A percentile compares a stretch with the other conserved stretches of the same genome.
These are phyloP conservation scores for Tetrax tetrax DNA, from an alignment of 2,113 vertebrate species.

Conservation along the genomic window DNA sequence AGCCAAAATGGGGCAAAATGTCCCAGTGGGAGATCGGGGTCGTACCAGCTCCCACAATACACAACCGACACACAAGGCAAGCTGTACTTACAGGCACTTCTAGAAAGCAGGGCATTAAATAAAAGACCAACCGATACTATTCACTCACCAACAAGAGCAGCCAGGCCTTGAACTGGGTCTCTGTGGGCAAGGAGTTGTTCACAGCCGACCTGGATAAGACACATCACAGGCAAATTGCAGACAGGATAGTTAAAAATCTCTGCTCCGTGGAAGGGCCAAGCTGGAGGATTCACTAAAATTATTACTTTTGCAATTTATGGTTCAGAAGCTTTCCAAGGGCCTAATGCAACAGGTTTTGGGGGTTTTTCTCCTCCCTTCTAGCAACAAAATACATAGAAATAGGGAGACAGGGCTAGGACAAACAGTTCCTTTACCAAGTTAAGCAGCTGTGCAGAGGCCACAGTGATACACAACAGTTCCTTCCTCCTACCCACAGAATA, in stretches of 20 bases:
- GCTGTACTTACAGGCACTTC: not conserved
- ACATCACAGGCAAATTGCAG: not conserved
- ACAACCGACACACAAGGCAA: not conserved
- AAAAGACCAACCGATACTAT: not conserved
- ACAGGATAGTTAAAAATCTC: not conserved
- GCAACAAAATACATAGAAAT: not conserved
- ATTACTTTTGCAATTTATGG: not conserved
- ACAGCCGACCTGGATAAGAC: constrained; percentile 82
- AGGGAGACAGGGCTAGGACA: not conserved
- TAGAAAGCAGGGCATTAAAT: not conserved
- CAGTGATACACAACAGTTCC: not conserved
- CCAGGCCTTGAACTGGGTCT: constrained; percentile 79
- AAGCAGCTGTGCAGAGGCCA: not conserved
- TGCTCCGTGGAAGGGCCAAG: not conserved
- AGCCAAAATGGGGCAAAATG: not conserved
- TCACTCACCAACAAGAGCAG: constrained; percentile 83
- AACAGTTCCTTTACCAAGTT: not conserved
- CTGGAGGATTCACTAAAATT: not conserved
- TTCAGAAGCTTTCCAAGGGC: not conserved
- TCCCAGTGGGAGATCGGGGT: not conserved
- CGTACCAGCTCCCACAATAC: not conserved
- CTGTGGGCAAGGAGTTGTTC: constrained; percentile 75
- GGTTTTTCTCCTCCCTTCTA: not conserved
- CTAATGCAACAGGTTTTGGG: not conserved
- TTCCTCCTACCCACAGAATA: not conserved